These are phyloP conservation scores for Ciconia stormi DNA, from an alignment of 2,113 vertebrate genomes.

Conservation along the genomic window DNA sequence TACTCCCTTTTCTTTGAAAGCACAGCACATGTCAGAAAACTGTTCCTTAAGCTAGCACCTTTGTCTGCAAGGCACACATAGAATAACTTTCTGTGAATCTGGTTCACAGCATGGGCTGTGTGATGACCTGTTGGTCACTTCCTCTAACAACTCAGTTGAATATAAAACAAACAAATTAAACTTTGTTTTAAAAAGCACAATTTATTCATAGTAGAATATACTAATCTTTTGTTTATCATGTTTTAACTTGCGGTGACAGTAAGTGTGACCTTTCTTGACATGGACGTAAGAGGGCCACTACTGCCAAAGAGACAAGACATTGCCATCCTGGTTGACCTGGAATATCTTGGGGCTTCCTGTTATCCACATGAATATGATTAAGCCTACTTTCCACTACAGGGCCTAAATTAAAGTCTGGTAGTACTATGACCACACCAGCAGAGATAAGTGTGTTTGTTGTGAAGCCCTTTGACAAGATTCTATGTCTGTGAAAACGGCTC, in stretches of 20 bases:
- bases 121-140: background rate
- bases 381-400: background rate
- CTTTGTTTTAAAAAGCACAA: accelerated
- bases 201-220: background rate
- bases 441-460: background rate
- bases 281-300: background rate
- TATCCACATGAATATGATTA: background rate
- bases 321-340: background rate
- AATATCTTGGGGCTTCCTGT: background rate
- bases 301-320: background rate
- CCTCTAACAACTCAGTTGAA: background rate
- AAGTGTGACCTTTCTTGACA: background rate
- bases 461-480: background rate
- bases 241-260: background rate
- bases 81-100: background rate
- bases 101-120: background rate
- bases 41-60: background rate
- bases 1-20: background rate
- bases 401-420: background rate
- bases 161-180: background rate
- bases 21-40: background rate
- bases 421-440: background rate
- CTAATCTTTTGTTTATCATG: background rate
- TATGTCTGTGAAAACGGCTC: background rate
- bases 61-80: background rate